phyloP scores from a whole-genome alignment of 2,888 invertebrate species.

The Drosophila anomelani region DNA sequence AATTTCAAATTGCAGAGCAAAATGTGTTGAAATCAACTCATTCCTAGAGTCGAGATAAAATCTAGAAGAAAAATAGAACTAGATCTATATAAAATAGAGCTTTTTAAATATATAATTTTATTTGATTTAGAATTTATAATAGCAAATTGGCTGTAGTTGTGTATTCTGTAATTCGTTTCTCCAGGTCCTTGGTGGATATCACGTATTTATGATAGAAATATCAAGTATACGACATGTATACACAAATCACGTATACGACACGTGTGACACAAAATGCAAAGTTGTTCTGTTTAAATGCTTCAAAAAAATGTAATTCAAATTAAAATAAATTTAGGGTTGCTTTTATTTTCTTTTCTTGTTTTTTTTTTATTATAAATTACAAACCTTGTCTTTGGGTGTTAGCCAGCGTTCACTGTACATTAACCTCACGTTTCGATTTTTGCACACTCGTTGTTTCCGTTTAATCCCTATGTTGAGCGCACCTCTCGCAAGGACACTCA shows the following conservation, averaged over 20 bases:
- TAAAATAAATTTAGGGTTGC: not conserved
- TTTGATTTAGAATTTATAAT: not conserved
- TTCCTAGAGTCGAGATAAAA: not conserved
- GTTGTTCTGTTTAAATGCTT: not conserved
- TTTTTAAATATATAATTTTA: not conserved
- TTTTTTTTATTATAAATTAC: not conserved
- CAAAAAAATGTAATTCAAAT: not conserved
- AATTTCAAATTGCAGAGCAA: conserved; percentile 1
- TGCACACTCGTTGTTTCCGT: conserved; percentile 31
- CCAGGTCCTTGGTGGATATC: not conserved
- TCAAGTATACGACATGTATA: conserved; percentile 2
- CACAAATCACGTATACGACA: conserved; percentile 1
- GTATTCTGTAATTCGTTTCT: not conserved
- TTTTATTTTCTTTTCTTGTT: not conserved
- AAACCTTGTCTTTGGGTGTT: not conserved
- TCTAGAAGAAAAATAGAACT: not conserved
- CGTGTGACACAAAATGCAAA: not conserved
- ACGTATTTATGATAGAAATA: not conserved
- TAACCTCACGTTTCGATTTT: conserved; percentile 9
- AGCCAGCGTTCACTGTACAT: conserved; percentile 19
- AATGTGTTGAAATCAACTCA: not conserved
- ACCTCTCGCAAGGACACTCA: conserved; percentile 13
- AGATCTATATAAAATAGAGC: not conserved
- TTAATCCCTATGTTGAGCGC: conserved; percentile 38
- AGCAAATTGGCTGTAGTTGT: conserved; percentile 12